phyloP scores from a whole-genome alignment of 2,797 vertebrate genomes.

The Propithecus deckenii region DNA sequence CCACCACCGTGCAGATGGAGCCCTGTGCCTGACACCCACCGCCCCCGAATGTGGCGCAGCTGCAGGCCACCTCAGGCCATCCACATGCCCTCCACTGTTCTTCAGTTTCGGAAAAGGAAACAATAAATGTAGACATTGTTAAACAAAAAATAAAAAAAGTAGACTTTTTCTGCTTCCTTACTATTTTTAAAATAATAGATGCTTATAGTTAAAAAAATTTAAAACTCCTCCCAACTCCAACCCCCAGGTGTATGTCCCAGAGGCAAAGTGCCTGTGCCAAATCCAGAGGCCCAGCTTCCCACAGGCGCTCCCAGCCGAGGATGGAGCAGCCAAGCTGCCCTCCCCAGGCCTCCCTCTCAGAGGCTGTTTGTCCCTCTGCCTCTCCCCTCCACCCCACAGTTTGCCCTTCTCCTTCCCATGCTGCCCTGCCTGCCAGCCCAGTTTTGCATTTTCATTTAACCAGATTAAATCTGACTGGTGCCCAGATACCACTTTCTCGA shows the following conservation, averaged over 20 bases:
- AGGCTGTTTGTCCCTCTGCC: not conserved
- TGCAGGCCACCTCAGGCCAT: too few species aligned
- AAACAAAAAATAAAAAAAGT: not conserved
- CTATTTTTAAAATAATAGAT: not conserved
- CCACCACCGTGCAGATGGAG: not conserved
- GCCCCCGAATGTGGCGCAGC: accelerated
- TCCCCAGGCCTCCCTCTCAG: not conserved
- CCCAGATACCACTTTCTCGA: not conserved
- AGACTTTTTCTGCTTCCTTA: not conserved
- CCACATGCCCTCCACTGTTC: not conserved
- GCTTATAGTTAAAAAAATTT: not conserved
- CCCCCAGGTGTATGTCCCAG: not conserved
- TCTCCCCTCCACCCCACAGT: not conserved
- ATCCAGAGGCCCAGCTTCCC: too few species aligned
- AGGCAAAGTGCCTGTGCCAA: not conserved
- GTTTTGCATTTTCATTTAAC: not conserved
- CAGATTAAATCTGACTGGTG: not conserved
- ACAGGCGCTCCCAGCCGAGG: not conserved
- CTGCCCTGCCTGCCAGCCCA: not conserved
- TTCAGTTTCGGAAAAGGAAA: not conserved
- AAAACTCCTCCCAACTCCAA: not conserved
- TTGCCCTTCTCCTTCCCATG: not conserved
- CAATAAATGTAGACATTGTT: not conserved
- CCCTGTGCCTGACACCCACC: accelerated
- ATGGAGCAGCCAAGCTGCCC: not conserved